Conservation (phyloP, 2,888 invertebrate genomes). For the Diplolepis rosae region DNA sequence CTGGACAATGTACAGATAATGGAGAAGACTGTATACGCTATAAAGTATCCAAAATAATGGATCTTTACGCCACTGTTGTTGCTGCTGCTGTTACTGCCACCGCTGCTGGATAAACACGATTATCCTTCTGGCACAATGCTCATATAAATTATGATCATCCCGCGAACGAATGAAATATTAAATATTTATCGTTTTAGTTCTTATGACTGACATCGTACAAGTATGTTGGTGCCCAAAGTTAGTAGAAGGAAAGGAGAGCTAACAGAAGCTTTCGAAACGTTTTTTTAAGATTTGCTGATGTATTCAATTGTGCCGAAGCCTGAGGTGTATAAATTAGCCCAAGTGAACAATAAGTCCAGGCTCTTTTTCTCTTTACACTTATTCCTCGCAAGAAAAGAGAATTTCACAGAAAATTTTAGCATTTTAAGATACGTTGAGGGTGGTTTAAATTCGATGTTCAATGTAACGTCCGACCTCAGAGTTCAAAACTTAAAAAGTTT, state of each 20-base stretch:
- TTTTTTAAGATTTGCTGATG: conserved; percentile 6
- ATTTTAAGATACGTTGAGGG: not conserved
- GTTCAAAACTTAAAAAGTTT: not conserved
- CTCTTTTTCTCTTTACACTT: not conserved
- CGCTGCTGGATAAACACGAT: conserved; percentile 40
- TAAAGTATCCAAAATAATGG: not conserved
- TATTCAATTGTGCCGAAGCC: not conserved
- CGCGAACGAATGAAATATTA: conserved; percentile 15
- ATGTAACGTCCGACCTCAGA: not conserved
- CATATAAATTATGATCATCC: conserved; percentile 37
- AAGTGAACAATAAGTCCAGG: conserved; percentile 24
- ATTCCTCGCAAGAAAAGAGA: not conserved
- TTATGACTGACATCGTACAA: conserved; percentile 38
- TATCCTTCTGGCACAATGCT: conserved; percentile 43
- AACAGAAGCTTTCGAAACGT: not conserved
- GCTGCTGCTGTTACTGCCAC: conserved; percentile 43
- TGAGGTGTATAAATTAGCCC: conserved; percentile 5
- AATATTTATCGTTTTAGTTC: conserved; percentile 38
- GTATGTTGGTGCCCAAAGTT: conserved; percentile 37
- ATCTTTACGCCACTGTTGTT: conserved; percentile 44
- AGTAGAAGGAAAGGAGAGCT: not conserved
- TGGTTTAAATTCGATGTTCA: conserved; percentile 8
- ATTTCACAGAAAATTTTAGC: not conserved
- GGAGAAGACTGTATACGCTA: conserved; percentile 6
- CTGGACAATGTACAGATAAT: conserved; percentile 21